These are phyloP conservation scores for Halocaridina rubra DNA, from an alignment of 2,888 invertebrate genomes.

Conservation along the genomic window DNA sequence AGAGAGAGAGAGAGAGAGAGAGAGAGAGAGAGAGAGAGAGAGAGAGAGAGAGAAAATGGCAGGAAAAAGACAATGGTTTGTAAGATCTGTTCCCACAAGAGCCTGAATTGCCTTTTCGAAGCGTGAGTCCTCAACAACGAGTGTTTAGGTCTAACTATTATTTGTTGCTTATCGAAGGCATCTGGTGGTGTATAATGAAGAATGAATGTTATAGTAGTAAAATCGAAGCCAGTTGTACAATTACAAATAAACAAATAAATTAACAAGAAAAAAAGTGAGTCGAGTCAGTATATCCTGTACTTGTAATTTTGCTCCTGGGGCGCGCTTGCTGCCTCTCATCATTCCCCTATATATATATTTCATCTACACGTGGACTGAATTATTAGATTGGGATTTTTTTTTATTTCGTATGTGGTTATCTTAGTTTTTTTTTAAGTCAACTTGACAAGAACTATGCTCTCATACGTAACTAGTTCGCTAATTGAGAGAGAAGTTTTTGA, in stretches of 20 bases:
- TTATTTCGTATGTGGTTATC: too few species aligned
- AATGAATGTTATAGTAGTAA: not conserved
- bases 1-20: not conserved
- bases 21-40: conserved; percentile 1
- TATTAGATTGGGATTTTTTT: too few species aligned
- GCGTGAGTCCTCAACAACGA: not conserved
- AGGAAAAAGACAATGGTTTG: not conserved
- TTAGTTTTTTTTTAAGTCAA: too few species aligned
- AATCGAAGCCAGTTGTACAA: not conserved
- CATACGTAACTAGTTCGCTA: not conserved
- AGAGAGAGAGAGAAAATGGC: not conserved
- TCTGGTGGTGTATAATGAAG: not conserved
- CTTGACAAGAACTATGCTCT: too few species aligned
- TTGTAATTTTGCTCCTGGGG: too few species aligned
- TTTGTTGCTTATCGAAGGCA: not conserved
- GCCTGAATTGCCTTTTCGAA: not conserved
- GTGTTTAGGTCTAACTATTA: not conserved
- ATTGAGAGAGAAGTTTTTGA: not conserved
- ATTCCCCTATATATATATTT: too few species aligned
- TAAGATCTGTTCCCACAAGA: not conserved
- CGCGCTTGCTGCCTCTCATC: too few species aligned
- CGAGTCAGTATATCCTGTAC: too few species aligned
- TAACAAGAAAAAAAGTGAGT: too few species aligned
- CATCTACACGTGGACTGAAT: too few species aligned
- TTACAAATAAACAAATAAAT: not conserved